phyloP scores from a whole-genome alignment of 2,797 vertebrate genomes.

The Gymnoscopelus braueri region DNA sequence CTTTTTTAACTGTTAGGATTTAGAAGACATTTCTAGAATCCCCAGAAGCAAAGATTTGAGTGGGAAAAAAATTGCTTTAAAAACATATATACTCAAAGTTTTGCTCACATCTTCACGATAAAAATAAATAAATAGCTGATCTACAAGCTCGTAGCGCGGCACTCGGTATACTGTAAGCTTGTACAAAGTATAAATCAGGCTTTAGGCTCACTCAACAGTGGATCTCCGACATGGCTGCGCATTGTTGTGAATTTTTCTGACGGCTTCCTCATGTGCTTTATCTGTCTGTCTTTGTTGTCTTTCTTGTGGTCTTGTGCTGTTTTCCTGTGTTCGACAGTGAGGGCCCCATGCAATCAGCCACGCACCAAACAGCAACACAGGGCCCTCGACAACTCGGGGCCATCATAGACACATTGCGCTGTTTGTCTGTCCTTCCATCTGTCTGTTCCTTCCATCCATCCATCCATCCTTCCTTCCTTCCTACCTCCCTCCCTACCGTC shows the following conservation, averaged over 20 bases:
- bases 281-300: constrained; percentile 74
- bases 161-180: too few relatives aligned
- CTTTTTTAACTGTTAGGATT: too few relatives aligned
- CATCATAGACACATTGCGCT: constrained; percentile 52
- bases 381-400: constrained; percentile 62
- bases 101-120: too few relatives aligned
- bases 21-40: too few relatives aligned
- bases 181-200: too few relatives aligned
- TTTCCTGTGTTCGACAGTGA: constrained; percentile 79
- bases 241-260: constrained; percentile 61
- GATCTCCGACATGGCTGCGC: constrained; percentile 50
- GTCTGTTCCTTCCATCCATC: constrained; percentile 23
- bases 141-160: too few relatives aligned
- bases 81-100: too few relatives aligned
- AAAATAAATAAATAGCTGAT: too few relatives aligned
- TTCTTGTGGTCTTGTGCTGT: constrained; percentile 67
- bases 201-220: not conserved
- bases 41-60: too few relatives aligned
- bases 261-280: constrained; percentile 70
- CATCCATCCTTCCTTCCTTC: constrained; percentile 33
- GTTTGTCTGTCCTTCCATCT: constrained; percentile 55
- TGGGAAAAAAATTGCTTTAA: too few relatives aligned
- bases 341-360: constrained; percentile 77
- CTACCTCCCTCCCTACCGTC: constrained; percentile 32
- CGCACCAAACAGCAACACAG: constrained; percentile 65